Evolutionary conservation across 2,797 vertebrate genomes (phyloP).

Genomic region (Sebastes paucispinis): DNA sequence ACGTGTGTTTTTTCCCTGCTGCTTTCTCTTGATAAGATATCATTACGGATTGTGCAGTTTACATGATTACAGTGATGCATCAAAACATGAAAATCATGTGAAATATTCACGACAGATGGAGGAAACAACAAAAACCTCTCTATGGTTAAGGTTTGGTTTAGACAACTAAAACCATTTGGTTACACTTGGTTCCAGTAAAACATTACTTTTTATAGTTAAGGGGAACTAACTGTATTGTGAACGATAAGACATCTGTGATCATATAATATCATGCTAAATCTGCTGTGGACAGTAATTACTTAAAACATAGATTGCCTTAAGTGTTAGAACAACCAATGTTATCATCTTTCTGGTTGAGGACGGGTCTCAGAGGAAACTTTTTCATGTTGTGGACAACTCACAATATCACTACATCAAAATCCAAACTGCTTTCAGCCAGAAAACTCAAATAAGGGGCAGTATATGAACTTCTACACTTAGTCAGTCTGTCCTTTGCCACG

Average conservation of each 20-base stretch:
- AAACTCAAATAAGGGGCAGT: conserved; percentile 2
- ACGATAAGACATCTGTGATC: not conserved
- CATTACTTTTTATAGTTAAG: not conserved
- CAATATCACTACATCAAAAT: conserved; percentile 35
- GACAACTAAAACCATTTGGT: too few species aligned
- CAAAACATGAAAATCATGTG: too few species aligned
- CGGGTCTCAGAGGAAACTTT: not conserved
- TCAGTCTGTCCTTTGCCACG: conserved; percentile 27
- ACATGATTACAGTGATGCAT: accelerated
- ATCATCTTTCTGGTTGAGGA: not conserved
- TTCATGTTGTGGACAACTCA: conserved; percentile 2
- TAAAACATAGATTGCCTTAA: not conserved
- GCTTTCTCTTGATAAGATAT: too few species aligned
- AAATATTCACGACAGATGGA: too few species aligned
- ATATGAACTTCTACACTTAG: conserved; percentile 33
- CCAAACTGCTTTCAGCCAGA: conserved; percentile 12
- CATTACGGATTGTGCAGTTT: too few species aligned
- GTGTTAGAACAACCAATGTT: not conserved
- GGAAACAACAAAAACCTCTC: too few species aligned
- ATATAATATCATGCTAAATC: not conserved
- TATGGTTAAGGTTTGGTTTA: too few species aligned
- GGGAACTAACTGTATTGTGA: not conserved
- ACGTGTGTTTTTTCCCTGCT: too few species aligned
- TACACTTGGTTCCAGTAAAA: too few species aligned
- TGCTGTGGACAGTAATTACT: not conserved